Evolutionary conservation across 2,797 vertebrate species (phyloP).

Genomic region (Setipinna tenuifilis): DNA sequence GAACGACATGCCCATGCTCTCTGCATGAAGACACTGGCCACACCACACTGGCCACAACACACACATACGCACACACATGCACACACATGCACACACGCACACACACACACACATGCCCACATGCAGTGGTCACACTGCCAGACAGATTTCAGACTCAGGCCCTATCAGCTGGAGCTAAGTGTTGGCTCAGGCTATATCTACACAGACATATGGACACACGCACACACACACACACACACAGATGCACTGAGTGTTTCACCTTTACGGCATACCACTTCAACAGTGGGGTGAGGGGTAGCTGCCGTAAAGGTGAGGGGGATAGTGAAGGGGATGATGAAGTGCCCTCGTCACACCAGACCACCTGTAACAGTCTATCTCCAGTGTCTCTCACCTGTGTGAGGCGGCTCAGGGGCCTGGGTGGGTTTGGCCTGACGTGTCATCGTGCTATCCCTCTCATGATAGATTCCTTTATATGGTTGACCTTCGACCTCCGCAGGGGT

Average conservation of each 20-base stretch:
- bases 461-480: background rate
- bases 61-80: too few relatives aligned
- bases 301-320: background rate
- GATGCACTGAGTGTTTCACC: background rate
- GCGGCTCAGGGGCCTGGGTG: background rate
- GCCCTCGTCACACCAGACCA: conserved; percentile 39
- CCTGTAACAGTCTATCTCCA: conserved; percentile 35
- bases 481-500: background rate
- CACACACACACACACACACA: background rate
- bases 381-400: background rate
- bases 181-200: too few relatives aligned
- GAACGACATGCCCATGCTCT: conserved; percentile 16
- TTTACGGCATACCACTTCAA: background rate
- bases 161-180: too few relatives aligned
- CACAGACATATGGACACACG: too few relatives aligned
- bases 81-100: too few relatives aligned
- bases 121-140: too few relatives aligned
- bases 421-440: background rate
- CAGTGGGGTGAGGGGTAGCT: background rate
- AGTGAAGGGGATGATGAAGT: background rate
- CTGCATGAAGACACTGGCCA: background rate
- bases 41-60: background rate
- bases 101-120: too few relatives aligned
- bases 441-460: background rate
- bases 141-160: too few relatives aligned